A percentile compares a stretch with the other conserved stretches of the same genome.
Conservation (phyloP, 2,888 invertebrate genomes). For the Machimus rusticus region DNA sequence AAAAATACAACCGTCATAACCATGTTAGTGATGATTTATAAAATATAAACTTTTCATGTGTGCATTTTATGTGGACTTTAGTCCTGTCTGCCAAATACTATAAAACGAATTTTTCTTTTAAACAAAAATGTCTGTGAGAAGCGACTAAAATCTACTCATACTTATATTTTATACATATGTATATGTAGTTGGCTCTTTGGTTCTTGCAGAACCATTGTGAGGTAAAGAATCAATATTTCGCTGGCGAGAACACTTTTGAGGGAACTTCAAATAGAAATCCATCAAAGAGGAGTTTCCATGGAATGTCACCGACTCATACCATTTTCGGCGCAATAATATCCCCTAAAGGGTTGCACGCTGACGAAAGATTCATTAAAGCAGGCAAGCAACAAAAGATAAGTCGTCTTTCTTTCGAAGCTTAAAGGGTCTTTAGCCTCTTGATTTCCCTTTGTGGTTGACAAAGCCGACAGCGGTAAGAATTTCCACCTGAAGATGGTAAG, state of each 20-base stretch:
- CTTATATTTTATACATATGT: not conserved
- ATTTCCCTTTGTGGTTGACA: not conserved
- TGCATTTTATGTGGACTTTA: too few relatives aligned
- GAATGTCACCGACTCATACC: not conserved
- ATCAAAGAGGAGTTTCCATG: not conserved
- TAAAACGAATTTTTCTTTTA: too few relatives aligned
- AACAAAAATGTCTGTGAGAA: too few relatives aligned
- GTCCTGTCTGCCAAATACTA: too few relatives aligned
- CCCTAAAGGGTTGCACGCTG: not conserved
- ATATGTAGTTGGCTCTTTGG: not conserved
- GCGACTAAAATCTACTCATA: not conserved
- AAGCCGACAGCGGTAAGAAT: slow-evolving; percentile 7
- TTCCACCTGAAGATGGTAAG: not conserved
- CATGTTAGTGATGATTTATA: too few relatives aligned
- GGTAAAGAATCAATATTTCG: not conserved
- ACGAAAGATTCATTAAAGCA: not conserved
- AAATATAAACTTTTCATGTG: too few relatives aligned
- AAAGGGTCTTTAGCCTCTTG: slow-evolving; percentile 1
- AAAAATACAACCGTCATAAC: too few relatives aligned
- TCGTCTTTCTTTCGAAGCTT: not conserved
- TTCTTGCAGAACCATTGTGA: not conserved
- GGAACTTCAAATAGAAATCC: not conserved
- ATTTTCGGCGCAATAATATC: not conserved
- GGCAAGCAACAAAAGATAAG: slow-evolving; percentile 11
- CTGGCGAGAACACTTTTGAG: not conserved